These are phyloP conservation scores for Anoura caudifer DNA, from an alignment of 2,113 vertebrate genomes.

Conservation along the genomic window DNA sequence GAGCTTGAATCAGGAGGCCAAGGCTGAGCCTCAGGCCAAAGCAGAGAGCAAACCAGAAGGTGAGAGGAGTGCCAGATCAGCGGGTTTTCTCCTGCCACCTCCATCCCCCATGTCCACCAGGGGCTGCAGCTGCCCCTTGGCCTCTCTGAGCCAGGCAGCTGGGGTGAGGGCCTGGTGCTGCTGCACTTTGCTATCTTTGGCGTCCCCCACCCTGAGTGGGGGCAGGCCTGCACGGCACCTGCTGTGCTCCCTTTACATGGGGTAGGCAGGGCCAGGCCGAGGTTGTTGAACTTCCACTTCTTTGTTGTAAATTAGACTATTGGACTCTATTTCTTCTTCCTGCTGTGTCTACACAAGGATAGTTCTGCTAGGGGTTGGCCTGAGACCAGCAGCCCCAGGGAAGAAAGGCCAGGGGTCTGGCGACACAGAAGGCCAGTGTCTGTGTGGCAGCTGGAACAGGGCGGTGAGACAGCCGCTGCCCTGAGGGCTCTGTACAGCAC, in stretches of 20 bases:
- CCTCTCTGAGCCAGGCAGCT: background rate
- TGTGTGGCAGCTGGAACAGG: background rate
- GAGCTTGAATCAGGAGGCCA: constrained; percentile 44
- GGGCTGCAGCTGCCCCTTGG: background rate
- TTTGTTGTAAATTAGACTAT: background rate
- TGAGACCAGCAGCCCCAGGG: background rate
- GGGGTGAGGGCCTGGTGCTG: background rate
- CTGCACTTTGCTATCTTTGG: rapidly evolving
- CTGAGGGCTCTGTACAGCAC: too few relatives aligned
- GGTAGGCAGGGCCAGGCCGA: background rate
- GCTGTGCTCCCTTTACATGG: background rate
- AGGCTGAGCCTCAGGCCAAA: constrained; percentile 28
- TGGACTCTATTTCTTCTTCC: background rate
- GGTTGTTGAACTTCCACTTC: background rate
- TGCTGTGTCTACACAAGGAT: background rate
- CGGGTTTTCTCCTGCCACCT: background rate
- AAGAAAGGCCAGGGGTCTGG: background rate
- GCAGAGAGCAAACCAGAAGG: constrained; percentile 45
- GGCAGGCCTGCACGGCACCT: background rate
- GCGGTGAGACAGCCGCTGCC: background rate
- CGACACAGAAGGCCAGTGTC: background rate
- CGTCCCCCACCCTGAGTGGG: rapidly evolving
- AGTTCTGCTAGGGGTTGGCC: background rate
- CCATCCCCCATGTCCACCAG: background rate
- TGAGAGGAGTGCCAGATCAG: constrained; percentile 42